Base-by-base conservation (phyloP, 53 echinoderm and acorn worm species). In the Hippasteria phrygiana region DNA sequence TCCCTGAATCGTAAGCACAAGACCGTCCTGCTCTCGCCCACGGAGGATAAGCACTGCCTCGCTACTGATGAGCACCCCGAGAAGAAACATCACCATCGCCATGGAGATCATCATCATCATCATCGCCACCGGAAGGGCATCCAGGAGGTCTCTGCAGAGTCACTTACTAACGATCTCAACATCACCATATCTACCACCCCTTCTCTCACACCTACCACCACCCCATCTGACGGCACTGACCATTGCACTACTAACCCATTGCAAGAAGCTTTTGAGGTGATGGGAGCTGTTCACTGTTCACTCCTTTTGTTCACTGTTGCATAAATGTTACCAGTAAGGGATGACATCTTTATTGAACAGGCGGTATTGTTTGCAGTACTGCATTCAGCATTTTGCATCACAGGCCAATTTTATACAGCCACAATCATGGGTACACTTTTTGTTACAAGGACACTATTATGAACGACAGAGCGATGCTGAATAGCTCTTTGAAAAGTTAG, bases 231-330 rank as follows among this genome's bases (percentile, higher is more conserved):
- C 51, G 64, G 71, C 85, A 85, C 38, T 85, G 85, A 85, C 45
- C 53, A 85, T 85, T 85, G 71, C 85, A 69, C 64, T 85, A 85
- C 85, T 85, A 85, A 85, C 71, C 34, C 70, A 47, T 50, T 85
- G 55, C 69, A 43, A 71, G 85, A 85, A 20, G 47, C 85, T 7
- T 71, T 16, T 36, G 85, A 85, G 85, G 85, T 85, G 85, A 85
- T 69, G 85, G 85, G 70, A 83, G 47, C 47, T 14, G 34, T 65
- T 65, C 29, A 28, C 32, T 8, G 17, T 26, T 26, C 59, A 59
- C 59, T 59, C 59, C 16, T 26, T 26, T 59, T n/a, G n/a, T n/a
- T n/a, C n/a, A n/a, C n/a, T n/a, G n/a, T n/a, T n/a, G n/a, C n/a
- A n/a, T n/a, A n/a, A n/a, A n/a, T n/a, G n/a, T n/a, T n/a, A n/a